A percentile compares a stretch with the other conserved stretches of the same genome.
Evolutionary conservation across 2,888 invertebrate species (phyloP).

Genomic region (Arge pagana): DNA sequence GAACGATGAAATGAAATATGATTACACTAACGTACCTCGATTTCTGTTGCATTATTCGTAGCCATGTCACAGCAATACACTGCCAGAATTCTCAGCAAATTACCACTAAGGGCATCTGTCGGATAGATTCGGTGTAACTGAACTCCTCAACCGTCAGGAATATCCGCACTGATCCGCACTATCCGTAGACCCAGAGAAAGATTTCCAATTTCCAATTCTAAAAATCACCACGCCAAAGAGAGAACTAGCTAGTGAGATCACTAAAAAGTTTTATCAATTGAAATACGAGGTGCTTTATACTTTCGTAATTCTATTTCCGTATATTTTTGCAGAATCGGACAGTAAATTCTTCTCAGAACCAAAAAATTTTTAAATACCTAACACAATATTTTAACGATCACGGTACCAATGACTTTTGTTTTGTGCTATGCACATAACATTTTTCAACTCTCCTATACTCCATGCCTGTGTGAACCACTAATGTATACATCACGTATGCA

Average conservation of each 20-base stretch:
- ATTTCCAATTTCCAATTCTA: too few species aligned
- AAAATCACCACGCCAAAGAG: too few species aligned
- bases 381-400: constrained; percentile 17
- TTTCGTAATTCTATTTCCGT: background rate
- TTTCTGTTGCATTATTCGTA: constrained; percentile 66
- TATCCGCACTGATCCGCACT: too few species aligned
- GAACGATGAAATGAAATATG: constrained; percentile 8
- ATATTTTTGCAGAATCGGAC: background rate
- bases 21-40: constrained; percentile 59
- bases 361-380: constrained; percentile 18
- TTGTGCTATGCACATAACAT: background rate
- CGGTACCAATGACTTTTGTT: constrained; percentile 22
- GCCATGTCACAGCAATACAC: constrained; percentile 62
- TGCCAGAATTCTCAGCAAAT: constrained; percentile 24
- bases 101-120: constrained; percentile 39
- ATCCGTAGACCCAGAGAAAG: too few species aligned
- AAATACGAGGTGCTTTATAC: too few species aligned
- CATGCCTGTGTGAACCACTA: too few species aligned
- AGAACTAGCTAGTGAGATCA: too few species aligned
- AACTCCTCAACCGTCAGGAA: too few species aligned
- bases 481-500: background rate
- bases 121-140: constrained; percentile 32
- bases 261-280: too few species aligned
- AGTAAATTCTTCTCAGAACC: constrained; percentile 6
- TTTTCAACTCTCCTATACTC: background rate